phyloP scores from a whole-genome alignment of 2,113 vertebrate species.

The Halichoeres trimaculatus region DNA sequence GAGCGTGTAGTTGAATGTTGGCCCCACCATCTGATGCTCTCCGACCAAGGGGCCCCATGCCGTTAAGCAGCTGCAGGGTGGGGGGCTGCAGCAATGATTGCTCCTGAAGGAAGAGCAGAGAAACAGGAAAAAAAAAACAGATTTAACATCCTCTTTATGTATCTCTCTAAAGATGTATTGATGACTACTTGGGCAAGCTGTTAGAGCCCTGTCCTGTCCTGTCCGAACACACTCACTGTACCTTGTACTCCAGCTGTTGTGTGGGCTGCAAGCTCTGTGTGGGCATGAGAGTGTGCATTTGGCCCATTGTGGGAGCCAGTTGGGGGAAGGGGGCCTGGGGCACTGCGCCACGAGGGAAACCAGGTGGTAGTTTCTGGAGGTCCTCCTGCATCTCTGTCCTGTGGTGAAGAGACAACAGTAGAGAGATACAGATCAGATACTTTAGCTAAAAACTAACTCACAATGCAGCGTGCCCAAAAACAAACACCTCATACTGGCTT shows the following conservation, averaged over 20 bases:
- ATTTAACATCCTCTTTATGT: neutral
- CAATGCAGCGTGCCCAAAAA: too few relatives aligned
- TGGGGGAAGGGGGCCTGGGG: slow-evolving; percentile 92
- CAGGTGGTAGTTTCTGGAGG: slow-evolving; percentile 92
- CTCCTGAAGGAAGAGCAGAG: slow-evolving; percentile 82
- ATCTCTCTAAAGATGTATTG: neutral
- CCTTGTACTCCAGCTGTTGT: slow-evolving; percentile 98
- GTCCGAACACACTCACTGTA: slow-evolving; percentile 57
- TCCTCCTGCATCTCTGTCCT: slow-evolving; percentile 96
- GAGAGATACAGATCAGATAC: too few relatives aligned
- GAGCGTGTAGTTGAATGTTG: slow-evolving; percentile 96
- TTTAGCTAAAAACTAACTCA: too few relatives aligned
- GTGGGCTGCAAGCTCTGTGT: slow-evolving; percentile 92
- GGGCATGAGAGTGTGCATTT: slow-evolving; percentile 91
- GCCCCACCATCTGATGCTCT: slow-evolving; percentile 96
- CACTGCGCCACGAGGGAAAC: slow-evolving; percentile 87
- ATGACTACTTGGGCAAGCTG: neutral
- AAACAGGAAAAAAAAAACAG: neutral
- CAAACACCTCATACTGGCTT: too few relatives aligned
- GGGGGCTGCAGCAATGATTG: slow-evolving; percentile 97
- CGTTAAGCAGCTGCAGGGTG: slow-evolving; percentile 95
- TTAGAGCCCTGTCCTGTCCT: neutral
- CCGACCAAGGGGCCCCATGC: slow-evolving; percentile 98
- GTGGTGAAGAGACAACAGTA: neutral
- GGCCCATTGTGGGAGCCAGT: slow-evolving; percentile 88